These are phyloP conservation scores for Terebella lapidaria DNA, from an alignment of 2,888 invertebrate genomes.

Conservation along the genomic window DNA sequence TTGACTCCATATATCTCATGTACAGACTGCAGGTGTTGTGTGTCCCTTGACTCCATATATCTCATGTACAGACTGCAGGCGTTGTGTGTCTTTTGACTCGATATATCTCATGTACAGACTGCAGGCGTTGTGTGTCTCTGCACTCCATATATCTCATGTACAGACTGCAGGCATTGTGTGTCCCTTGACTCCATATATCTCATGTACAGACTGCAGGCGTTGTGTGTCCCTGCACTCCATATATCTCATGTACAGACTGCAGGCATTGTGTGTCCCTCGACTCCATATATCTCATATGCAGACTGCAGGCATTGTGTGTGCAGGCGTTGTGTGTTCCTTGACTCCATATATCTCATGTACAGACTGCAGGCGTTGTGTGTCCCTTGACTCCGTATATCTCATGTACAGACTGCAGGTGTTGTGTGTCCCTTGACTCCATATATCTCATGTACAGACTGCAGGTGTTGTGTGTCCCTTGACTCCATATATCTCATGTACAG, in stretches of 20 bases:
- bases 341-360: too few relatives aligned
- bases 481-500: constrained; percentile 34
- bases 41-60: too few relatives aligned
- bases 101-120: constrained; percentile 46
- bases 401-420: constrained; percentile 41
- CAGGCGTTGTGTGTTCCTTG: too few relatives aligned
- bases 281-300: too few relatives aligned
- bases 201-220: constrained; percentile 54
- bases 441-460: constrained; percentile 50
- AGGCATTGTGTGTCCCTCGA: constrained; percentile 55
- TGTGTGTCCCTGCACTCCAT: constrained; percentile 52
- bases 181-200: too few relatives aligned
- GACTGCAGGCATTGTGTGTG: constrained; percentile 56
- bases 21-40: constrained; percentile 55
- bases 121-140: constrained; percentile 55
- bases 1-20: too few relatives aligned
- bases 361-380: constrained; percentile 56
- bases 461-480: constrained; percentile 55
- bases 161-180: constrained; percentile 56
- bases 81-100: constrained; percentile 54
- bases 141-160: too few relatives aligned
- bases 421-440: too few relatives aligned
- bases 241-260: constrained; percentile 51
- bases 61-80: constrained; percentile 53
- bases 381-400: constrained; percentile 56